Base-by-base conservation (phyloP, 2,888 invertebrate genomes). In the Cyrtodaria siliqua region DNA sequence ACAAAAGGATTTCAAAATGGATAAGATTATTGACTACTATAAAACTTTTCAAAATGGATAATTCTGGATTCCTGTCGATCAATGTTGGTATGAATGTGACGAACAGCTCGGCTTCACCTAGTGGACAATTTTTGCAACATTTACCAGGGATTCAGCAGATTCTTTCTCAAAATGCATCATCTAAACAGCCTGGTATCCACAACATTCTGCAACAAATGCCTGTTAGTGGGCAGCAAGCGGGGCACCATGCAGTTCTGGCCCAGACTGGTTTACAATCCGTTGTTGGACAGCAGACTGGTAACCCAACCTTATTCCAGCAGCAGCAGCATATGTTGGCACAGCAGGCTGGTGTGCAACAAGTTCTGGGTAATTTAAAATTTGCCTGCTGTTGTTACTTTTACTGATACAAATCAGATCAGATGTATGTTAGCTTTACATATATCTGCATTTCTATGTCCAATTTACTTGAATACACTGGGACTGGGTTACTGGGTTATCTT, bases 261-360 rank as follows among this genome's bases (percentile, higher is more conserved):
- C 71, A 74, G 42, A 69, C 71, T 33, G 67, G 60, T 38, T 50
- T 66, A 27, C 62, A 71, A 26, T 59, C 56, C 8, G 12, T 71
- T 53, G 49, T 80, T 29, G 55, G 74, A 38, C 80, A 72, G 44
- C 73, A 69, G 59, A 33, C 71, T 20, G 62, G 49, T 12, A 52
- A 56, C 49, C 69, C 53, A 23, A 29, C 61, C 12, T 23, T 73
- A 2, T 60, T 74, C 26, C 76, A 70, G 2, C 72, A 67, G 16
- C 83, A 83, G 50, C 74, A 74, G 55, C 82, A 75, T 18, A 75
- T 78, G 44, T 59, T 78, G 33, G 67, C 83, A 12, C 77, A 79
- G 55, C 73, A 71, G 26, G 44, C 79, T 12, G 75, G 68, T 47
- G 23, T 77, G n/a, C 68, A 70, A 9, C 67, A 70, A 55, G 33